These are phyloP conservation scores for Phanerotoma sp. DNA, from an alignment of 2,888 invertebrate genomes.

Conservation along the genomic window DNA sequence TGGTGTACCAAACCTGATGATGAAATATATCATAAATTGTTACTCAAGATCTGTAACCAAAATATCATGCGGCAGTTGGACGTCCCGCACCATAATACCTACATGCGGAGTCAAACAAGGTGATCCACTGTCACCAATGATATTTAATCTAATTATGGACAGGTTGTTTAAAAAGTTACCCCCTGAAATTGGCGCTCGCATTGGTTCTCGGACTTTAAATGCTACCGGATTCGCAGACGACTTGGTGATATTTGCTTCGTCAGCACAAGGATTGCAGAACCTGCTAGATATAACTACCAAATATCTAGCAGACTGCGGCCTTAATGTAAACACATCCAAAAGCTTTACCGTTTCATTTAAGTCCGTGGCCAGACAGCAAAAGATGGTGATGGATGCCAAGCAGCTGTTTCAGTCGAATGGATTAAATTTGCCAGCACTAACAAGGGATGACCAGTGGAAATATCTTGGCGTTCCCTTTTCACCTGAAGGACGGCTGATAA, in stretches of 20 bases:
- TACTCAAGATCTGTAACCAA: conserved; percentile 17
- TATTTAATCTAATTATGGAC: conserved; percentile 32
- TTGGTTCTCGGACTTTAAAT: conserved; percentile 14
- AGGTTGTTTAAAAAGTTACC: conserved; percentile 4
- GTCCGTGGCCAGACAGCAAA: background rate
- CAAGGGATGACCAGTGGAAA: conserved; percentile 18
- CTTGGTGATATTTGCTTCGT: conserved; percentile 21
- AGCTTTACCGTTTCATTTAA: background rate
- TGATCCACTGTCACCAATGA: conserved; percentile 32
- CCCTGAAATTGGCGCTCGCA: conserved; percentile 9
- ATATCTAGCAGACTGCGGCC: conserved; percentile 15
- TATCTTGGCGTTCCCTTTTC: conserved; percentile 28
- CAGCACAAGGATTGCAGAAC: conserved; percentile 14
- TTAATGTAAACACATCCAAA: conserved; percentile 11
- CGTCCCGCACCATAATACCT: conserved; percentile 14
- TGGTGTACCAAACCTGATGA: conserved; percentile 18
- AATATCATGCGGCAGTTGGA: conserved; percentile 12
- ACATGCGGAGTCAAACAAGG: conserved; percentile 34
- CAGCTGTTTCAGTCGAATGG: conserved; percentile 5
- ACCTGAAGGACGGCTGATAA: background rate
- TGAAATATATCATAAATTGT: conserved; percentile 12
- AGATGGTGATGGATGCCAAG: conserved; percentile 10
- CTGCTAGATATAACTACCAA: background rate
- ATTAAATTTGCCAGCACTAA: conserved; percentile 11
- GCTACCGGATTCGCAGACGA: conserved; percentile 35